Base-by-base conservation (phyloP, 2,888 invertebrate genomes). In the Phasia obesa region DNA sequence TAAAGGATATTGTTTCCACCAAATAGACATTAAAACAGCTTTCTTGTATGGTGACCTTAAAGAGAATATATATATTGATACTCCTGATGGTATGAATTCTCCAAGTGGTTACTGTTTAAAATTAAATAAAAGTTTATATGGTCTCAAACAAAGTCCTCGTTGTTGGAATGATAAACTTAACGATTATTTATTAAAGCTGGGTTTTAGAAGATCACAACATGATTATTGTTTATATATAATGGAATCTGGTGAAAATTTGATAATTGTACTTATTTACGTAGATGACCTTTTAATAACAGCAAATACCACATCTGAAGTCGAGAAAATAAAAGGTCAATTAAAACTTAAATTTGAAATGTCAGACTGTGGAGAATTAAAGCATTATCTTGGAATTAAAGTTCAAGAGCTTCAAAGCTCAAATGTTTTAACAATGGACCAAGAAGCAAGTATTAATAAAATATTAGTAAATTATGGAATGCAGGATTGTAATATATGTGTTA, bases 311-410 rank as follows among this genome's bases (percentile, higher is more conserved):
- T 27, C 6, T 27, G 27, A 27, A 27, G 27, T 27, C 27, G 27
- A 27, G 3, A 27, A 27, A 27, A 27, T 27, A 27, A 27, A 27
- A 27, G 4, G 6, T 27, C 27, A 27, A 38, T 38, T 38, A 27
- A 27, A 27, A 6, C 6, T 27, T 27, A 6, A 27, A 4, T 49
- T 64, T 47, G 47, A 21, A 47, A 64, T 64, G 31, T 49, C 64
- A 2, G 64, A 49, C 13, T 47, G 64, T n/a, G 60, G 60, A 2
- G 44, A 60, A 13, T 7, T 60, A 44, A 60, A 44, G 23, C 35
- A 25, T 9, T 44, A 60, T 59, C 59, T 59, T 38, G 38, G 59
- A 59, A 35, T 59, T 17, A 59, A 35, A 19, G 59, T 59, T 35
- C 6, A n/a, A 59, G 19, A 35, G 17, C 19, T 13, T 11, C n/a